phyloP scores from a whole-genome alignment of 2,113 vertebrate genomes.

The Muscicapa adusta region DNA sequence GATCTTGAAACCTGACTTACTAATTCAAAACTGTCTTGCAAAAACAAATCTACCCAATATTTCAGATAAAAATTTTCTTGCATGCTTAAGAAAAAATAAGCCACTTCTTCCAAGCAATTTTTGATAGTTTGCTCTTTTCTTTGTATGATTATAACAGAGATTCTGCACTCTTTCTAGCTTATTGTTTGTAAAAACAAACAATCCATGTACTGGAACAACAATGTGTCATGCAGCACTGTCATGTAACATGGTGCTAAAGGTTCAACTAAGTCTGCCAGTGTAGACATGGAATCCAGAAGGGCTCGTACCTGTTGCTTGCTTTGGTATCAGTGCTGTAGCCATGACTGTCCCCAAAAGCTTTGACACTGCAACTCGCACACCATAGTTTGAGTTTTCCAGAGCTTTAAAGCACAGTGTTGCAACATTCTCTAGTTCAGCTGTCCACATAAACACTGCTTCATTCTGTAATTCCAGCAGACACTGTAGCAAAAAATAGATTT shows the following conservation, averaged over 20 bases:
- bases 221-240: accelerated
- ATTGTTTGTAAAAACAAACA: background rate
- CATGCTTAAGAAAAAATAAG: background rate
- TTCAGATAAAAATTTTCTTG: background rate
- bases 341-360: constrained; percentile 94
- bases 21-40: background rate
- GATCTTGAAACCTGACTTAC: background rate
- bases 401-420: constrained; percentile 96
- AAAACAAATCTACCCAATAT: background rate
- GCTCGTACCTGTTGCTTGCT: constrained; percentile 89
- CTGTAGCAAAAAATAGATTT: constrained; percentile 62
- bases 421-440: constrained; percentile 93
- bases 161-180: background rate
- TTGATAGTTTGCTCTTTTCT: background rate
- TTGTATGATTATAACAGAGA: background rate
- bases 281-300: background rate
- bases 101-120: background rate
- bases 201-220: background rate
- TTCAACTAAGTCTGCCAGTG: background rate
- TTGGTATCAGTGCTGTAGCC: constrained; percentile 96
- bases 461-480: constrained; percentile 96
- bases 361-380: constrained; percentile 92
- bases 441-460: constrained; percentile 99
- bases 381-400: constrained; percentile 96
- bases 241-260: background rate